A percentile compares a stretch with the other conserved stretches of the same genome.
Evolutionary conservation across 2,888 invertebrate genomes (phyloP).

Genomic region (Eledona agricola): DNA sequence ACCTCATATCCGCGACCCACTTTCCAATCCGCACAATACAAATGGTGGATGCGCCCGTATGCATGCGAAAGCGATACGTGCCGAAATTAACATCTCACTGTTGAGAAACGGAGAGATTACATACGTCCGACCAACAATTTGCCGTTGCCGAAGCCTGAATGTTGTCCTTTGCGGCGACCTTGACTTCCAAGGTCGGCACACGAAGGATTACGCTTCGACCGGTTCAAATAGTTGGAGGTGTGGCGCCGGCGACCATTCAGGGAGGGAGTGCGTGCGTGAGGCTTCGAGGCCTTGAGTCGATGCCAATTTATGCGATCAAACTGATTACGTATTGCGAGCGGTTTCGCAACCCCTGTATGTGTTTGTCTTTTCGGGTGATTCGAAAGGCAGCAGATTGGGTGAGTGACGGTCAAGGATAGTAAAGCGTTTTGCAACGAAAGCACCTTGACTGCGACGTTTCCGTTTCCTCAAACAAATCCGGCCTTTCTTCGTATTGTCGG

Average conservation of each 20-base stretch:
- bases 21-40: conserved; percentile 25
- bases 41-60: conserved; percentile 28
- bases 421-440: conserved; percentile 8
- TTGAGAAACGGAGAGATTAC: conserved; percentile 17
- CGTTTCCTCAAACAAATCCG: conserved; percentile 23
- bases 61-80: conserved; percentile 11
- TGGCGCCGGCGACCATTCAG: conserved; percentile 1
- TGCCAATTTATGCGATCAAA: too few relatives aligned
- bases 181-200: conserved; percentile 31
- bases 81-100: conserved; percentile 22
- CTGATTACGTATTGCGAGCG: too few relatives aligned
- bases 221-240: conserved; percentile 7
- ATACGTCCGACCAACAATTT: conserved; percentile 5
- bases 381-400: background rate
- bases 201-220: conserved; percentile 18
- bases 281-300: conserved; percentile 8
- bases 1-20: conserved; percentile 21
- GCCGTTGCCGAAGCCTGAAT: conserved; percentile 9
- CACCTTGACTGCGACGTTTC: conserved; percentile 23
- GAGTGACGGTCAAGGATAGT: conserved; percentile 4
- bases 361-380: too few relatives aligned
- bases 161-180: conserved; percentile 25
- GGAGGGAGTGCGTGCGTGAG: conserved; percentile 11
- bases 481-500: conserved; percentile 17
- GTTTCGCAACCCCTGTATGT: conserved; percentile 3